Conservation (phyloP, 2,113 vertebrate genomes). For the Nycticorax nycticorax region DNA sequence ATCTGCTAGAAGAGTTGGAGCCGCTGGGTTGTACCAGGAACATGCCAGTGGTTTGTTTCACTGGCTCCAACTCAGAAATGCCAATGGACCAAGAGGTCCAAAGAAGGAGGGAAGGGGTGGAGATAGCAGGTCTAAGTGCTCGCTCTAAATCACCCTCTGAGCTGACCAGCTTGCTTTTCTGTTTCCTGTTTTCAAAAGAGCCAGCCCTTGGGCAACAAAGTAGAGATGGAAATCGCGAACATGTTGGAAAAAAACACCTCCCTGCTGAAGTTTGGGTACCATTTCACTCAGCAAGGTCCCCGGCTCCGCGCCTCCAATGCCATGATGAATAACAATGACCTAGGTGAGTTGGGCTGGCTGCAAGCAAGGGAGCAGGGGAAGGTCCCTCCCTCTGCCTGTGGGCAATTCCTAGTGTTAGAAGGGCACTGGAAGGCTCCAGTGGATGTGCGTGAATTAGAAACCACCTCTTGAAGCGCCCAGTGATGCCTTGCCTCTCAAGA, state of each 20-base stretch:
- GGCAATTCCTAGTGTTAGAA: background rate
- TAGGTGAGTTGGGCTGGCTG: slow-evolving; percentile 79
- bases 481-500: background rate
- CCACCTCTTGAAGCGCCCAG: background rate
- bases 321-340: slow-evolving; percentile 98
- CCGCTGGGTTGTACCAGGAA: background rate
- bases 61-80: background rate
- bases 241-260: slow-evolving; percentile 96
- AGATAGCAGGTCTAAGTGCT: background rate
- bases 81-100: background rate
- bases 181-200: slow-evolving; percentile 77
- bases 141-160: background rate
- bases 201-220: slow-evolving; percentile 95
- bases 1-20: background rate
- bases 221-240: slow-evolving; percentile 97
- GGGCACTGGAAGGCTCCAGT: background rate
- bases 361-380: background rate
- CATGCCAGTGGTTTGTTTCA: background rate
- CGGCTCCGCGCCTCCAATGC: slow-evolving; percentile 92
- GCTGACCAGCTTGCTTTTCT: background rate
- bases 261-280: slow-evolving; percentile 94
- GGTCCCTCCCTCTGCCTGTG: background rate
- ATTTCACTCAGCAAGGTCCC: slow-evolving; percentile 97
- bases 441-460: background rate
- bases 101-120: background rate